Percentiles rank a stretch among this genome's conserved stretches.
Evolutionary conservation across 2,113 vertebrate species (phyloP).

Genomic region (Fregata magnificens): DNA sequence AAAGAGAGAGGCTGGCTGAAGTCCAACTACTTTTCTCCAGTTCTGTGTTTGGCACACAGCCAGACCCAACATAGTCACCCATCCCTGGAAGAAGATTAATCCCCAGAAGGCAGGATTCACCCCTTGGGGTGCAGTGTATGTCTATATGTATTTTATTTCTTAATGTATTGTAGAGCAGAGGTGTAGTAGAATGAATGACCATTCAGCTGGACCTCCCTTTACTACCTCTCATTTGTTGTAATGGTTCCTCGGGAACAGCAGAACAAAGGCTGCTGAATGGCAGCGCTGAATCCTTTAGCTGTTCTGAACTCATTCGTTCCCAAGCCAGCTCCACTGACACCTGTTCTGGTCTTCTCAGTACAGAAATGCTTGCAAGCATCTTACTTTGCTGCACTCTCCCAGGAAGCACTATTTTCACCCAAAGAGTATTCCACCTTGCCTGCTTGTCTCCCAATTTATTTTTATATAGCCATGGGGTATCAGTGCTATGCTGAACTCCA

Average conservation of each 20-base stretch:
- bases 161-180: neutral
- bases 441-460: neutral
- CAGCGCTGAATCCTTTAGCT: neutral
- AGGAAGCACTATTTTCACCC: neutral
- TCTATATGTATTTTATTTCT: neutral
- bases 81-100: neutral
- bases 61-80: neutral
- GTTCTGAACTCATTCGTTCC: neutral
- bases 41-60: neutral
- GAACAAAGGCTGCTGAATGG: neutral
- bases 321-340: neutral
- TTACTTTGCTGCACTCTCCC: neutral
- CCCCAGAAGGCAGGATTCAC: neutral
- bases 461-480: neutral
- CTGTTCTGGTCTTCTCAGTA: neutral
- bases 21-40: neutral
- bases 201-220: neutral
- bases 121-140: neutral
- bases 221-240: neutral
- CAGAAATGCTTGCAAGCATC: neutral
- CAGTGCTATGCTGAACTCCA: neutral
- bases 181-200: neutral
- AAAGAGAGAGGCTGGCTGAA: neutral
- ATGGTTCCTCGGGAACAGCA: neutral
- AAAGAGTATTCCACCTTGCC: neutral